Percentiles rank a stretch among this genome's conserved stretches.
These are phyloP conservation scores for Anas platyrhynchos DNA, from an alignment of 2,113 vertebrate species.

Conservation along the genomic window DNA sequence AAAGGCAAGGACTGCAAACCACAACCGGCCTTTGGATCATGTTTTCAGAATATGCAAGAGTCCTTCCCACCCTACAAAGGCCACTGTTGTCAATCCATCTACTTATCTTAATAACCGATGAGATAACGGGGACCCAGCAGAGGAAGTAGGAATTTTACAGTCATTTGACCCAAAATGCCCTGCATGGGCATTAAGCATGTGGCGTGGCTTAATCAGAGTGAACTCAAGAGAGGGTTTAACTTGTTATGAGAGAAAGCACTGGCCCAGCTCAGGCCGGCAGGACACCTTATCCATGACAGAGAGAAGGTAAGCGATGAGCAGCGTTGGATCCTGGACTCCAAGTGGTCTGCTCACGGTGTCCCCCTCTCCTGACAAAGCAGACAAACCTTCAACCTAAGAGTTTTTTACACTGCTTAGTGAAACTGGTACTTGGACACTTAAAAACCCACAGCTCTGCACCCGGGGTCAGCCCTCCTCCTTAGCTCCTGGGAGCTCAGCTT, in stretches of 20 bases:
- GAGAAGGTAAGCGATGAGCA: neutral
- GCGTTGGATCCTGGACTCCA: neutral
- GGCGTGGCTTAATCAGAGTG: neutral
- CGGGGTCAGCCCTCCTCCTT: neutral
- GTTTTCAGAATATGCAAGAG: neutral
- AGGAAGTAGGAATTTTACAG: neutral
- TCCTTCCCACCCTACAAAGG: neutral
- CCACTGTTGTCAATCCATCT: neutral
- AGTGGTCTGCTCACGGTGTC: neutral
- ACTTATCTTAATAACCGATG: neutral
- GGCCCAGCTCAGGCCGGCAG: neutral
- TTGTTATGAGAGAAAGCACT: neutral
- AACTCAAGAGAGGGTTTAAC: neutral
- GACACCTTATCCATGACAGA: accelerated
- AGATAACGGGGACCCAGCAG: neutral
- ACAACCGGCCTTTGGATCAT: neutral
- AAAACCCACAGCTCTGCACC: neutral
- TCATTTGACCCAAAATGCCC: neutral
- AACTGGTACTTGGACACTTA: neutral
- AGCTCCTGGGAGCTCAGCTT: neutral
- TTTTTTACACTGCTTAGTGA: neutral
- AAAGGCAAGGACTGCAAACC: neutral
- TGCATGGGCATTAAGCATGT: neutral
- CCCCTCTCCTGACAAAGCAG: neutral
- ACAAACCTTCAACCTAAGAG: neutral